Base-by-base conservation (phyloP, 2,113 vertebrate species). In the Ibidorhyncha struthersii region DNA sequence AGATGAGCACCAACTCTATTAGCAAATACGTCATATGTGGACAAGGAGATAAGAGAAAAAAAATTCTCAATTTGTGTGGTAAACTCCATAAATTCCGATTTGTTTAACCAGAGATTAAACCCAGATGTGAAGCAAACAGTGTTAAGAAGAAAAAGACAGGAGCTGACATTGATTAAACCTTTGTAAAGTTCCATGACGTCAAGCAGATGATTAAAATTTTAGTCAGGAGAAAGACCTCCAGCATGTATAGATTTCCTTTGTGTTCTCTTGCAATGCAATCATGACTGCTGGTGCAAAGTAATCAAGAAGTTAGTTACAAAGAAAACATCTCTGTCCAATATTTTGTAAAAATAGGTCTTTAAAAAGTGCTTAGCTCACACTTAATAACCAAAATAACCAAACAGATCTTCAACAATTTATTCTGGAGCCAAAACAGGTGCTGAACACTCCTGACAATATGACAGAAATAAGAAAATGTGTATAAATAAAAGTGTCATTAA, bases 61-160 rank as follows among this genome's bases (percentile, higher is more conserved):
- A 91, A 67, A 78, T 41, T 85, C 66, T 72, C 62, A 27, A 25
- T 94, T 94, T 87, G 58, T 89, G 47, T 50, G n/a, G 65, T 66
- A 90, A 93, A 87, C 59, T 81, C 70, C 61, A 53, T 89, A 91
- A 89, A 95, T 87, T 77, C 41, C 66, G 59, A 62, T 82, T 74
- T 95, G 90, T 95, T 96, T 97, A 88, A 72, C 52, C 30, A 91
- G 56, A 88, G 93, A 86, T 95, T 91, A 95, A 94, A 89, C 66
- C 26, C 72, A 92, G 62, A 84, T 92, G 25, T 82, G 73, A 94
- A 89, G 76, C 65, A 93, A 96, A 84, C 23, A 85, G 10, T 8
- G 4, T 77, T 53, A 62, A 63, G 73, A 87, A 83, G 74, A 83
- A 87, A 93, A 96, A 76, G 49, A 13, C 59, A 89, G 43, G 47